These are phyloP conservation scores for Geotrupes spiniger DNA, from an alignment of 2,888 invertebrate species.

Conservation along the genomic window DNA sequence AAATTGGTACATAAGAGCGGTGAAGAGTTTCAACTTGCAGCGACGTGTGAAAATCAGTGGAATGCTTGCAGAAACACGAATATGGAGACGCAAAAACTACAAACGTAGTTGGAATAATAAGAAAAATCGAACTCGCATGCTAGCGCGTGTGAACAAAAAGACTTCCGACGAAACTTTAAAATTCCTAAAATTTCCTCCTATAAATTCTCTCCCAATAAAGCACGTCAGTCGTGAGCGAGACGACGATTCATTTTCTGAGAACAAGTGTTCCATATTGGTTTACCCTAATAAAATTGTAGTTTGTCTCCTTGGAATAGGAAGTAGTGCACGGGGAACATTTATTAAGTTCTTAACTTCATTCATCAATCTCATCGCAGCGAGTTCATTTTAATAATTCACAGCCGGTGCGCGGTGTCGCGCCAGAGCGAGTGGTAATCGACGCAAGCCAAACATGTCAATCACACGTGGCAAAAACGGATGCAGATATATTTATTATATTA, in stretches of 20 bases:
- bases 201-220: constrained; percentile 15
- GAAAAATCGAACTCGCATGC: neutral
- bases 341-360: constrained; percentile 27
- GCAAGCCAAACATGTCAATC: constrained; percentile 33
- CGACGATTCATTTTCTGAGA: constrained; percentile 13
- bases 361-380: constrained; percentile 27
- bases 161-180: neutral
- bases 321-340: constrained; percentile 23
- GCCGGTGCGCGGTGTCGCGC: constrained; percentile 17
- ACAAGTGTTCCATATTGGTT: constrained; percentile 20
- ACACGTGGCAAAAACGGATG: constrained; percentile 25
- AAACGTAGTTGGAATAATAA: neutral
- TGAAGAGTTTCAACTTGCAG: no score
- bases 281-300: constrained; percentile 20
- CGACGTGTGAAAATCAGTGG: no score
- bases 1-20: neutral
- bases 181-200: constrained; percentile 9
- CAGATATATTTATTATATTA: no score
- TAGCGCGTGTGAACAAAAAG: neutral
- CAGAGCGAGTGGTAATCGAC: constrained; percentile 26
- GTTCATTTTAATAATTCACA: constrained; percentile 31
- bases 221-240: constrained; percentile 15
- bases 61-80: neutral
- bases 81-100: neutral
- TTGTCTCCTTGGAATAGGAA: constrained; percentile 16